Evolutionary conservation across 2,888 invertebrate genomes (phyloP), one percentile per base, ranked within the genome.

Genomic region (Creontiades dilutus): DNA sequence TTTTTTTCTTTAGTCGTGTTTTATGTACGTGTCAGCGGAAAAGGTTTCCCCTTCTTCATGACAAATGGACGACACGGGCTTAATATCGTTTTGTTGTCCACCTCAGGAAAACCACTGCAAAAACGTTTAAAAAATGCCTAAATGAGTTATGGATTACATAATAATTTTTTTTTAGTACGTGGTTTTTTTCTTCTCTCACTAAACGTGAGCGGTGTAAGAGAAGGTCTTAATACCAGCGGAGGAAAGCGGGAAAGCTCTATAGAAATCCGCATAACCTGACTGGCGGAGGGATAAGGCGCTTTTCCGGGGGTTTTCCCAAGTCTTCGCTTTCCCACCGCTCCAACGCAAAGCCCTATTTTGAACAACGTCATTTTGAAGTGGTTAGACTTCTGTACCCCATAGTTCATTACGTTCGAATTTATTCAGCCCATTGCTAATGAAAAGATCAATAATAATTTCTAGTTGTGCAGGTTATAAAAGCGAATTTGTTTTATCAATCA

Each of bases 1-100:
- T 89, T 84, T 75, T 89, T 75, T 86, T 61, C 52, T 52, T 52
- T 52, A 4, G 37, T 48, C 52, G 16, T 89, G 89, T 89, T 89
- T 82, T 82, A 68, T 89, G 89, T 89, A 89, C 84, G 89, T 89
- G 89, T 89, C 89, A 89, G 89, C 89, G 75, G 84, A 89, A 84
- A 61, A 84, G 89, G 88, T 88, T 88, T 80, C 61, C 88, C 78
- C 46, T n/a, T 68, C 68, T 68, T 68, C 89, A 82, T 89, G 89
- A 89, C 76, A 82, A 89, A 89, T 89, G 89, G 89, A 89, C 76
- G 89, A 89, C 81, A 89, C 82, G 11, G 68, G 89, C 81, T 89
- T 89, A 89, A 82, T 57, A 82, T 81, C 28, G 52, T 28, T 23
- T 47, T 16, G 61, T 68, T 76, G 48, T 87, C 27, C 48, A 16